Conservation (phyloP, 2,888 invertebrate species). For the Dicycla oo region DNA sequence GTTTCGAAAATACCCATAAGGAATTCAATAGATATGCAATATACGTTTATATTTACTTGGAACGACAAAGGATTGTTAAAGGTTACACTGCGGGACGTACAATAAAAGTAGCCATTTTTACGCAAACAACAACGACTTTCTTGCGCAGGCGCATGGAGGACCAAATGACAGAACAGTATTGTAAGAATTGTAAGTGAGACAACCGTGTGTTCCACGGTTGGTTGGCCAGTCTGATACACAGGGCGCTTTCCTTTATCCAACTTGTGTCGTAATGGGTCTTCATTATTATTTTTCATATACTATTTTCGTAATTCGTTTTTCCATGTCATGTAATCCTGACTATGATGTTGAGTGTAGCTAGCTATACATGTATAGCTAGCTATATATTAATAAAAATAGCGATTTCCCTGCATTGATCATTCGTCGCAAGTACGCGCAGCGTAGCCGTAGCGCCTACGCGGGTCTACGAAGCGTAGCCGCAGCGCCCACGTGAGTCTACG, state of each 20-base stretch:
- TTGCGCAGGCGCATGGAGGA: conserved; percentile 37
- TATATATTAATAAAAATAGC: too few species aligned
- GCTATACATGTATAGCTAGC: too few species aligned
- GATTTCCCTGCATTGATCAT: background rate
- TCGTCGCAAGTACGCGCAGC: background rate
- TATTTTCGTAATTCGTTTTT: background rate
- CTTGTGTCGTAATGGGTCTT: conserved; percentile 5
- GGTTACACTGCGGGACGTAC: conserved; percentile 56
- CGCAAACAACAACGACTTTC: conserved; percentile 59
- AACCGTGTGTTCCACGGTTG: conserved; percentile 13
- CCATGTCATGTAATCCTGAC: background rate
- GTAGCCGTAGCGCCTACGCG: background rate
- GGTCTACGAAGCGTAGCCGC: background rate
- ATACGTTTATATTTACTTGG: conserved; percentile 39
- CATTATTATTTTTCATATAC: background rate
- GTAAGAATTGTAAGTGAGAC: conserved; percentile 56
- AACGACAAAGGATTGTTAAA: conserved; percentile 51
- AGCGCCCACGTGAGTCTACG: too few species aligned
- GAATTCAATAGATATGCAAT: conserved; percentile 27
- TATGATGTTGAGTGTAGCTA: background rate
- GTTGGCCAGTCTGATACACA: conserved; percentile 38
- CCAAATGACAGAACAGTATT: conserved; percentile 56
- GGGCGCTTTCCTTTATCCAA: conserved; percentile 19
- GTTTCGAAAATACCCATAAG: conserved; percentile 27
- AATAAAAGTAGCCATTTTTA: conserved; percentile 61